Evolutionary conservation across 2,797 vertebrate species (phyloP), one percentile per base, ranked within the genome.

Genomic region (Leucoraja ocellata): DNA sequence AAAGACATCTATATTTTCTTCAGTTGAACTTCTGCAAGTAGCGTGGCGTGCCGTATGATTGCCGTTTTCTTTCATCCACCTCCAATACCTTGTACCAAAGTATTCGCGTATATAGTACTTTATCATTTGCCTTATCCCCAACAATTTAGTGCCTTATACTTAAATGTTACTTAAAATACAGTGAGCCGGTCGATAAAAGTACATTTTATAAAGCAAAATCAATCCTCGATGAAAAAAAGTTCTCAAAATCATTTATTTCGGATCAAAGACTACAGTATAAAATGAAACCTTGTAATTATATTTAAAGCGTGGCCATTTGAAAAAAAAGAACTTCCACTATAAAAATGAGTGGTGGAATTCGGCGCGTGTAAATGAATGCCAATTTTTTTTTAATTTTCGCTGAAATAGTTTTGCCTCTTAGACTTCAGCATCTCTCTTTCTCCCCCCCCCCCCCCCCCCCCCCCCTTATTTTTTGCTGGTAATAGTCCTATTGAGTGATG

Each of bases 401-500:
- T 58, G 74, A 92, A 74, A 74, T 73, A 91, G 88, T 92, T 92
- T 84, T 28, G 18, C 63, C 65, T 23, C 86, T 71, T 91, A 71
- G 86, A 71, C 86, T 68, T 91, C 16, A 71, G 65, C 81, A 54
- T 54, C 46, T 54, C 46, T 10, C 39, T 39, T n/a, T n/a, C n/a
- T 1, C 18, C 39, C 71, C 18, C n/a, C 32, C 95, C 28, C 63
- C 7, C 28, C 36, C 71, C 86, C 61, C 86, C 86, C 63, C 61
- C 8, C 73, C 95, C 95, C 96, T 96, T 97, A 96, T 97, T 96
- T 96, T 96, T 95, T 95, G 94, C 95, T 95, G 95, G 95, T 96
- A 96, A 97, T 96, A 96, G 96, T 95, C 95, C 96, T 96, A 96
- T 96, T 97, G 96, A 97, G 95, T 96, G 94, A 93, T 96, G 96